Conservation (phyloP, 2,113 vertebrate genomes). For the Sebastes schlegelii region DNA sequence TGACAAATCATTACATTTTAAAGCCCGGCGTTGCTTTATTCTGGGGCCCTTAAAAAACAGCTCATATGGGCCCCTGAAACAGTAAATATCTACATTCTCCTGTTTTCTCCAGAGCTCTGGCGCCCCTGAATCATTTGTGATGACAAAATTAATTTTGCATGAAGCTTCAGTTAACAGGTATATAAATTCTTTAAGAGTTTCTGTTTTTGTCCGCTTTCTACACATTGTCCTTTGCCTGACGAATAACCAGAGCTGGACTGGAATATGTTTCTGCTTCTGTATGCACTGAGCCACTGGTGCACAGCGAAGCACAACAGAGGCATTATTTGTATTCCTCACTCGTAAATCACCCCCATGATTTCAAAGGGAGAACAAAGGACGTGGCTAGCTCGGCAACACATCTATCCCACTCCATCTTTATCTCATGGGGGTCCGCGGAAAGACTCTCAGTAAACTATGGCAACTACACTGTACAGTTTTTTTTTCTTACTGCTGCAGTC, state of each 20-base stretch:
- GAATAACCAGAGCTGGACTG: conserved; percentile 9
- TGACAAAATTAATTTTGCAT: not conserved
- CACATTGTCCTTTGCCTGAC: not conserved
- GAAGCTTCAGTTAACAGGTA: conserved; percentile 12
- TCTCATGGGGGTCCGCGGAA: conserved; percentile 41
- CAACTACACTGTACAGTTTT: not conserved
- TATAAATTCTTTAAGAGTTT: not conserved
- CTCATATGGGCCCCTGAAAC: not conserved
- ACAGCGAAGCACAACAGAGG: conserved; percentile 30
- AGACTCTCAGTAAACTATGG: not conserved
- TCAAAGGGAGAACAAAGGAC: conserved; percentile 64
- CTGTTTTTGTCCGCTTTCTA: not conserved
- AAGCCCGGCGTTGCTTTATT: conserved; percentile 16
- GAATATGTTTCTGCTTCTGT: conserved; percentile 30
- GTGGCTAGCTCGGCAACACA: no score
- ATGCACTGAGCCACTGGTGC: conserved; percentile 37
- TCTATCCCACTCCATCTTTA: conserved; percentile 16
- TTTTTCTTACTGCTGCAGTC: not conserved
- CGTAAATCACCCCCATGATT: conserved; percentile 67
- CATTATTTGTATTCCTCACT: conserved; percentile 52
- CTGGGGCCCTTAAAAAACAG: conserved; percentile 4
- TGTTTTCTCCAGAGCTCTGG: conserved; percentile 12
- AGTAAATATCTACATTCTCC: conserved; percentile 22
- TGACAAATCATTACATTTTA: conserved; percentile 58
- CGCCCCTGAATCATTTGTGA: conserved; percentile 34